Evolutionary conservation across 2,113 vertebrate genomes (phyloP).

Genomic region (Vanacampus margaritifer): DNA sequence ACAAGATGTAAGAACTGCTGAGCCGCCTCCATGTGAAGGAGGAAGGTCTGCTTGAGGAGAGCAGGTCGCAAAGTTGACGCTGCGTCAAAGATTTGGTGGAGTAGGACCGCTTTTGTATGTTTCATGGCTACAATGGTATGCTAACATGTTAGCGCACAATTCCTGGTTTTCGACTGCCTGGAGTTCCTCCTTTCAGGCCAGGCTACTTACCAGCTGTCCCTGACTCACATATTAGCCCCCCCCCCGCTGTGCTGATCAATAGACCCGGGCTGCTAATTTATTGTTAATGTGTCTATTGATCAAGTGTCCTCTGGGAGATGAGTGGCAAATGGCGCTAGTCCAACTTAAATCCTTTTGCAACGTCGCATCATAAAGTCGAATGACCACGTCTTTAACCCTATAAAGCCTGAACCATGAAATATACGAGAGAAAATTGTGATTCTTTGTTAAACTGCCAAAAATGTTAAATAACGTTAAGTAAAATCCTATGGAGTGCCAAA

Average conservation of each 20-base stretch:
- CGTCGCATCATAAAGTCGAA: constrained; percentile 18
- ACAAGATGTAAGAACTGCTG: constrained; percentile 63
- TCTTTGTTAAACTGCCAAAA: too few species aligned
- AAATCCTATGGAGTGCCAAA: too few species aligned
- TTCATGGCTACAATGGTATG: neutral
- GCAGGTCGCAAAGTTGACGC: constrained; percentile 35
- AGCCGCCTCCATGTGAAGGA: constrained; percentile 35
- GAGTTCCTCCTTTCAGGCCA: constrained; percentile 33
- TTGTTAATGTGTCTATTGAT: constrained; percentile 75
- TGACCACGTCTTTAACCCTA: neutral
- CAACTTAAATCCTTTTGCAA: constrained; percentile 11
- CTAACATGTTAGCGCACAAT: too few species aligned
- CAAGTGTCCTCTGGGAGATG: constrained; percentile 40
- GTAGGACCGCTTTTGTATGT: neutral
- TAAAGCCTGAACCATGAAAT: too few species aligned
- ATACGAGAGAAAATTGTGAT: too few species aligned
- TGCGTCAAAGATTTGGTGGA: neutral
- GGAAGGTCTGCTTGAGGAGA: constrained; percentile 19
- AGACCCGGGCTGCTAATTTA: constrained; percentile 62
- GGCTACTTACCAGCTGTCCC: constrained; percentile 59
- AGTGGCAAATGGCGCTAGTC: constrained; percentile 27
- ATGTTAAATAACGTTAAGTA: too few species aligned
- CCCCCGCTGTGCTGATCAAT: constrained; percentile 60
- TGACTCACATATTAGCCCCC: constrained; percentile 37
- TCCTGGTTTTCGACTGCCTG: neutral